These are phyloP conservation scores for Therioaphis trifolii DNA, from an alignment of 2,888 invertebrate species.

Conservation along the genomic window DNA sequence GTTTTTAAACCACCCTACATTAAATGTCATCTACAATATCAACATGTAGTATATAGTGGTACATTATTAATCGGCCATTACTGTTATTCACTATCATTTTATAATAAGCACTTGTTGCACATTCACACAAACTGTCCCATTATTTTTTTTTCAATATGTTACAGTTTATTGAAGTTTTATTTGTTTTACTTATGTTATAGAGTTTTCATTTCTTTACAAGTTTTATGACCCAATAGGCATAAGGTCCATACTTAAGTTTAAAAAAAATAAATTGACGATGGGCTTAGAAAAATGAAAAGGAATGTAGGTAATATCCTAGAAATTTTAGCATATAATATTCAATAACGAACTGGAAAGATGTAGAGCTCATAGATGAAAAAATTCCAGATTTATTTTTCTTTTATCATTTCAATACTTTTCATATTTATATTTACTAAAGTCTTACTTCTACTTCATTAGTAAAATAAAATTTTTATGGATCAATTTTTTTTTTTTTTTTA, in stretches of 20 bases:
- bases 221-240: not conserved
- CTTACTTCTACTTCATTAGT: no score
- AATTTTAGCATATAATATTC: not conserved
- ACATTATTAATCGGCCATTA: conserved; percentile 45
- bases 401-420: not conserved
- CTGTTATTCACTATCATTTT: conserved; percentile 41
- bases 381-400: not conserved
- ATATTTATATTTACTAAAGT: not conserved
- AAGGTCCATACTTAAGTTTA: not conserved
- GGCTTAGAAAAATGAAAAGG: not conserved
- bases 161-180: not conserved
- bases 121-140: not conserved
- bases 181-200: not conserved
- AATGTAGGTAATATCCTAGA: not conserved
- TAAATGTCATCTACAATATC: conserved; percentile 6
- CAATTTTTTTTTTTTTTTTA: no score
- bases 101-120: conserved; percentile 45
- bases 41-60: not conserved
- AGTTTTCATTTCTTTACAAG: not conserved
- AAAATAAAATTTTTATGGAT: no score
- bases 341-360: conserved; percentile 15
- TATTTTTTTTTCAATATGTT: conserved; percentile 20
- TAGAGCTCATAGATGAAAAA: not conserved
- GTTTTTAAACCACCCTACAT: not conserved
- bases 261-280: conserved; percentile 15